A percentile compares a stretch with the other conserved stretches of the same genome.
Conservation (phyloP, 2,113 vertebrate species). For the Etheostoma cragini region DNA sequence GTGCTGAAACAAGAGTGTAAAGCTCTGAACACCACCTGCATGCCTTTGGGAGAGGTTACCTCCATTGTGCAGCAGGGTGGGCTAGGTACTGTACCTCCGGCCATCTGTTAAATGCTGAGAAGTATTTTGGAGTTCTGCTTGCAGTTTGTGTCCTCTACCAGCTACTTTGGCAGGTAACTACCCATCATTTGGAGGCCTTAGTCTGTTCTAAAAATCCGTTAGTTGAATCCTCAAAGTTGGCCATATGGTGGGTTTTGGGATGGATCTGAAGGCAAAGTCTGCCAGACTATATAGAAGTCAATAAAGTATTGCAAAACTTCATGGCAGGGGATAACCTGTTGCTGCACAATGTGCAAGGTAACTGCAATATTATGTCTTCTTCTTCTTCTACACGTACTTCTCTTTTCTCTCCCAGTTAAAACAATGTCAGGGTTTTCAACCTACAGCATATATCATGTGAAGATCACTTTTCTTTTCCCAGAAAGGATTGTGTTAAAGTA, state of each 20-base stretch:
- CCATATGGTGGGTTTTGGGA: slow-evolving; percentile 53
- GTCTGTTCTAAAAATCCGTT: slow-evolving; percentile 17
- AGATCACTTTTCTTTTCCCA: background rate
- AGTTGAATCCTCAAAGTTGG: slow-evolving; percentile 1
- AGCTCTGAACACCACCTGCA: slow-evolving; percentile 38
- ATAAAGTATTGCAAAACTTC: slow-evolving; percentile 44
- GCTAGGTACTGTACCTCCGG: slow-evolving; percentile 32
- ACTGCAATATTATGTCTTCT: background rate
- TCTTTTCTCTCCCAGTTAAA: background rate
- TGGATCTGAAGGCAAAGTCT: slow-evolving; percentile 22
- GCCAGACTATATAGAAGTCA: slow-evolving; percentile 5
- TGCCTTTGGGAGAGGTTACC: slow-evolving; percentile 35
- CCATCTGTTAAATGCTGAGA: slow-evolving; percentile 64
- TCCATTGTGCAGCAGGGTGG: slow-evolving; percentile 31
- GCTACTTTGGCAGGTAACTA: slow-evolving; percentile 45
- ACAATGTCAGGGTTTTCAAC: background rate
- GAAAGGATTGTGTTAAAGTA: background rate
- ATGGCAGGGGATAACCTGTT: background rate
- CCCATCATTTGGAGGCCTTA: slow-evolving; percentile 17
- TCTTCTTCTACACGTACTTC: no score
- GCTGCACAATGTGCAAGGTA: background rate
- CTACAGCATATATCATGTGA: background rate
- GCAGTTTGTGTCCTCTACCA: slow-evolving; percentile 18
- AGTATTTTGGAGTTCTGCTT: slow-evolving; percentile 19
- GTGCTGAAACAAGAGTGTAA: slow-evolving; percentile 59